These are phyloP conservation scores for Sus scrofa DNA, from an alignment of 2,113 vertebrate genomes.

Conservation along the genomic window DNA sequence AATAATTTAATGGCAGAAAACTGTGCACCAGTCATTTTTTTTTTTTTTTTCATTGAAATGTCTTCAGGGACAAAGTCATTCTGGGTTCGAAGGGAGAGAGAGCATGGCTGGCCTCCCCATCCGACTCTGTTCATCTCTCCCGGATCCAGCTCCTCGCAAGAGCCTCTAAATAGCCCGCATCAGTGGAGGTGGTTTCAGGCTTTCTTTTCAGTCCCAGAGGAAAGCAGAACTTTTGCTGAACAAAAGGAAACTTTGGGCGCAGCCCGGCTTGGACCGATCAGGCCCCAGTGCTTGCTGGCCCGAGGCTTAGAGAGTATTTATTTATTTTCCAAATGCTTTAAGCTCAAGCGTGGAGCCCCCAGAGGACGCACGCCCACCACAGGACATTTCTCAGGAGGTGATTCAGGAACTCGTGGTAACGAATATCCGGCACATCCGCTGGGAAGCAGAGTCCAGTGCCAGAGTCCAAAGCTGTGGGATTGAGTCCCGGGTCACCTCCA, in stretches of 20 bases:
- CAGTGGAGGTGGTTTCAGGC: neutral
- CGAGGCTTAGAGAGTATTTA: neutral
- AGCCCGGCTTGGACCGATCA: neutral
- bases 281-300: neutral
- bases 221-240: neutral
- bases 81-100: neutral
- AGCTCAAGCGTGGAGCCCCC: neutral
- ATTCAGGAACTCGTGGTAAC: neutral
- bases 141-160: accelerated
- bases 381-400: neutral
- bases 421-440: neutral
- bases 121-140: neutral
- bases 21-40: neutral
- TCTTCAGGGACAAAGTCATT: neutral
- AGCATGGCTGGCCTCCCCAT: neutral
- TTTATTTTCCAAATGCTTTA: constrained; percentile 36
- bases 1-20: constrained; percentile 82
- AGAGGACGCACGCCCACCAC: neutral
- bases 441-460: accelerated
- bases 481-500: neutral
- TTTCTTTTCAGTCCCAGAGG: neutral
- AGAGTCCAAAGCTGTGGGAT: neutral
- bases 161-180: neutral
- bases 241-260: neutral
- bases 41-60: constrained; percentile 18